A percentile compares a stretch with the other conserved stretches of the same genome.
Conservation (phyloP, 1,140 invertebrate species). For the Hycleus cichorii region DNA sequence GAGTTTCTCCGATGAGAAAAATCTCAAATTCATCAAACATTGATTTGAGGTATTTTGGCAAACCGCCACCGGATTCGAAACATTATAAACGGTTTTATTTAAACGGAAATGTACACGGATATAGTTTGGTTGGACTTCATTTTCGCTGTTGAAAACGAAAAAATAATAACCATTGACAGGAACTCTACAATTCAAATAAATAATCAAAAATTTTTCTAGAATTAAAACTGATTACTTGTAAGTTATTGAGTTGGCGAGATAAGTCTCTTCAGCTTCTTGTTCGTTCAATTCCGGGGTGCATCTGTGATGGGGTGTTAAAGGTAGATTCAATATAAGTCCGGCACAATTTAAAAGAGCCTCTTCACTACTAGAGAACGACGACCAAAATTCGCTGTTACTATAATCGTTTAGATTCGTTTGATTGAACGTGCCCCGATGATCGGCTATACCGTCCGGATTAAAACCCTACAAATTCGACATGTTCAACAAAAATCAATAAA, state of each 20-base stretch:
- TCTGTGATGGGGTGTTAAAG: constrained; percentile 53
- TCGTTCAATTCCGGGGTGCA: constrained; percentile 44
- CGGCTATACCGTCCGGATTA: constrained; percentile 54
- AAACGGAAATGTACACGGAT: constrained; percentile 59
- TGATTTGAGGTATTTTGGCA: constrained; percentile 54
- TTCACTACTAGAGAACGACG: constrained; percentile 69
- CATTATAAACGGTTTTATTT: constrained; percentile 61
- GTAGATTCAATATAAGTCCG: constrained; percentile 63
- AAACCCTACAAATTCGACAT: constrained; percentile 40
- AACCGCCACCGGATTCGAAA: constrained; percentile 48
- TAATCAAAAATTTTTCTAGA: not conserved
- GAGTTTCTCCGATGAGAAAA: constrained; percentile 61
- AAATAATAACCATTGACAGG: constrained; percentile 71
- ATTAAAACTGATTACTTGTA: constrained; percentile 47
- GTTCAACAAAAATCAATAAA: not conserved
- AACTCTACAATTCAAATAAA: constrained; percentile 43
- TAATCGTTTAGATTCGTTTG: constrained; percentile 56
- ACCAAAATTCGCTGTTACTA: constrained; percentile 70
- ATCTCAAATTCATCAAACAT: constrained; percentile 58
- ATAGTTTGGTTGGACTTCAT: constrained; percentile 65
- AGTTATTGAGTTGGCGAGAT: constrained; percentile 54
- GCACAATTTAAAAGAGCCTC: constrained; percentile 65
- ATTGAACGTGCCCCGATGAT: constrained; percentile 52
- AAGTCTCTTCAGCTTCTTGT: constrained; percentile 43
- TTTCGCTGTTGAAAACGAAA: constrained; percentile 75